Base-by-base conservation (phyloP, 2,888 invertebrate species). In the Arctia plantaginis region DNA sequence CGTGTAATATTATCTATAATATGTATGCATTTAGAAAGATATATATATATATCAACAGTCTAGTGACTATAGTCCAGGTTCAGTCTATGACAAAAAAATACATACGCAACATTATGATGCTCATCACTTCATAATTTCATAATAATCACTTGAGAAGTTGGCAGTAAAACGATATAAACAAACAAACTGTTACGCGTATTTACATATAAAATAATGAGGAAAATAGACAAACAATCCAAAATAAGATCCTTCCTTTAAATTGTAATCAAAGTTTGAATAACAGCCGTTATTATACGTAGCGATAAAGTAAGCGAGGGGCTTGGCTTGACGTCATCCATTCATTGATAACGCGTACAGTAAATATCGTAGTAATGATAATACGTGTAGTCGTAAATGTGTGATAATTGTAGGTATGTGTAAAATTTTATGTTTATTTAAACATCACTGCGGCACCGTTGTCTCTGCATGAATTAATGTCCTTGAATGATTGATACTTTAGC, bases 301-400 rank as follows among this genome's bases (percentile, higher is more conserved):
- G 66, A 73, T 73, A 69, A 73, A 39, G n/a, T n/a, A n/a, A n/a
- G n/a, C 18, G 1, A 74, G 82, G 81, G 82, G 82, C 82, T 78
- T 75, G 82, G 85, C 75, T 44, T 51, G 47, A 76, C 82, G 82
- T 83, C 85, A 85, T 65, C 72, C 81, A 83, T 81, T 83, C 85
- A 85, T 73, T 59, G 76, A 76, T 76, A 76, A 76, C 68, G 27
- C 41, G 30, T n/a, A 69, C 66, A 69, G 76, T 76, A 76, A 76
- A 76, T 65, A 73, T 30, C n/a, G 66, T 76, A 73, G 76, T 73
- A 76, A 0, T 62, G 69, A 69, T 69, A 69, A 69, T 27, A 55
- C 68, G 44, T 67, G 27, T 33, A 35, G 33, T 62, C 41, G 27
- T 62, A 62, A 59, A 62, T 62, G 30, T 39, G 62, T 64, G 68